Evolutionary conservation across 2,888 invertebrate species (phyloP).

Genomic region (Cryptosula pallasiana): DNA sequence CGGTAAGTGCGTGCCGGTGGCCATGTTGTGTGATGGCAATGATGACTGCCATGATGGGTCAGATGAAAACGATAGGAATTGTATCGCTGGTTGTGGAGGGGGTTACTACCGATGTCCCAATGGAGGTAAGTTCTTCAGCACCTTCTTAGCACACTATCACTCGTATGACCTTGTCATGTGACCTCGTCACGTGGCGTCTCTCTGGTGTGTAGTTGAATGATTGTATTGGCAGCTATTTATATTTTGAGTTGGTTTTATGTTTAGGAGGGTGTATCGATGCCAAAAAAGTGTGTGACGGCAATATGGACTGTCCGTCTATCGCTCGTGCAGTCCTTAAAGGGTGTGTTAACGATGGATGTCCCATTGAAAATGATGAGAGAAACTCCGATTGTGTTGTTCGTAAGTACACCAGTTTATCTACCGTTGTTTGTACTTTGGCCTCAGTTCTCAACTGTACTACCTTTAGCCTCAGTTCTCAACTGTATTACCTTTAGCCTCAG

Average conservation of each 20-base stretch:
- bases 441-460: too few relatives aligned
- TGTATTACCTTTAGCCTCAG: too few relatives aligned
- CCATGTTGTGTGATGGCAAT: constrained; percentile 46
- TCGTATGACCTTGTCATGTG: too few relatives aligned
- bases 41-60: constrained; percentile 46
- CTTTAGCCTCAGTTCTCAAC: too few relatives aligned
- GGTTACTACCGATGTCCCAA: not conserved
- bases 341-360: not conserved
- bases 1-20: constrained; percentile 24
- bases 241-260: too few relatives aligned
- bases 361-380: constrained; percentile 3
- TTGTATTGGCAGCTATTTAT: too few relatives aligned
- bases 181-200: too few relatives aligned
- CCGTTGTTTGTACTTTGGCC: too few relatives aligned
- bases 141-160: too few relatives aligned
- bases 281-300: constrained; percentile 6
- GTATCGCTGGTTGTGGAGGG: not conserved
- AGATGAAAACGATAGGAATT: constrained; percentile 36
- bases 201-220: too few relatives aligned
- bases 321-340: not conserved
- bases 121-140: constrained; percentile 11
- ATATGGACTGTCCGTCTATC: constrained; percentile 1
- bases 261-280: not conserved
- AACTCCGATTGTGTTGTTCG: not conserved
- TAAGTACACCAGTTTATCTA: too few relatives aligned